Base-by-base conservation (phyloP, 2,888 invertebrate species). In the Vesta saturnalis region DNA sequence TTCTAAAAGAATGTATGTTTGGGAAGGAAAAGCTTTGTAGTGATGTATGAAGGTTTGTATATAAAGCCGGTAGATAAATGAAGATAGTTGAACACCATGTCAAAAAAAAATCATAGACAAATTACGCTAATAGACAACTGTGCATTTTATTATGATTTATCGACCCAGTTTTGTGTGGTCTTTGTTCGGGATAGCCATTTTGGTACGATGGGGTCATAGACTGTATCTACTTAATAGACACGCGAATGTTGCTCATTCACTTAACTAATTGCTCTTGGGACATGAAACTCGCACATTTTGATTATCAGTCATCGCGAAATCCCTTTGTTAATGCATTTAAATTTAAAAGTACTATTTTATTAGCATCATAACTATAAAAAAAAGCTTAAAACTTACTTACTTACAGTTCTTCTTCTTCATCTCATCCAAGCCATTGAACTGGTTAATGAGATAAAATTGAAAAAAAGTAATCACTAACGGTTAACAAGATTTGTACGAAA, bases 31-130 rank as follows among this genome's bases (percentile, higher is more conserved):
- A 61, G 64, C 71, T 69, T 54, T 73, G 69, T 64, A 69, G 73
- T 77, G 77, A 78, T 77, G 72, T 76, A 77, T 75, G 76, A 72
- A 72, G 73, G 72, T 67, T 70, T 73, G 71, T 71, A 76, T 46
- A 43, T 43, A 62, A 60, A 64, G 56, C 56, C 54, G 74, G 75
- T 73, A 73, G 77, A 79, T 78, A 81, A 80, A 81, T 80, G 80
- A 80, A 80, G 81, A 81, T 80, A 79, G 79, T 80, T 79, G 74
- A 39, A 74, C 67, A 71, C 75, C 72, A 74, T 76, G 78, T 74
- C 76, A 75, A 77, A 77, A 79, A 78, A 80, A 79, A 19, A 80
- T 80, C 79, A 79, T 79, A 79, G 78, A 77, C 80, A 80, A 80
- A 80, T 76, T 75, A 79, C 78, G 74, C 60, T 68, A 63, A 60